Percentiles rank a stretch among this genome's conserved stretches.
Evolutionary conservation across 2,797 vertebrate genomes (phyloP).

Genomic region (Rhincodon typus): DNA sequence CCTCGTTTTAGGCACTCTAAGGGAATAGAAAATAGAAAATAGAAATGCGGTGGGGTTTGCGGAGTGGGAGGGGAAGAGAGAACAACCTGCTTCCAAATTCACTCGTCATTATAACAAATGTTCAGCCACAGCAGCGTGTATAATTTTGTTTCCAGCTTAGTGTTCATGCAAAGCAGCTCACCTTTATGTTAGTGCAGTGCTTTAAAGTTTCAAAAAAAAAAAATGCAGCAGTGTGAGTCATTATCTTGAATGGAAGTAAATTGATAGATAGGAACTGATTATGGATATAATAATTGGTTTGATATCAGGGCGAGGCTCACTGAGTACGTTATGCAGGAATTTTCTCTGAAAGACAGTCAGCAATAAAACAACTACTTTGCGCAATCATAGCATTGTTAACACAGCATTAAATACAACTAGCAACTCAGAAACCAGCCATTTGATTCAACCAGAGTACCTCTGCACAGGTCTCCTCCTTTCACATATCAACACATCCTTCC

Average conservation of each 20-base stretch:
- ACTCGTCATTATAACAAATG: neutral
- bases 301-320: neutral
- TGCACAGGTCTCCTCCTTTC: neutral
- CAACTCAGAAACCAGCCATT: neutral
- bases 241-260: neutral
- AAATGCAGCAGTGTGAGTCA: neutral
- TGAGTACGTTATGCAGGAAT: neutral
- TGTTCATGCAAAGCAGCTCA: neutral
- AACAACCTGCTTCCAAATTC: neutral
- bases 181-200: neutral
- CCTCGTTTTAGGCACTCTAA: neutral
- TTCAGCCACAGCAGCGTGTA: neutral
- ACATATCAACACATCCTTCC: neutral
- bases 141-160: neutral
- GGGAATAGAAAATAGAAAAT: neutral
- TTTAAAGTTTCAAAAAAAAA: neutral
- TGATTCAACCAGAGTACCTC: no score
- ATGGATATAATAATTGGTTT: neutral
- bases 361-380: neutral
- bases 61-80: no score
- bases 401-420: neutral
- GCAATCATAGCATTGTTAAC: neutral
- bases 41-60: neutral
- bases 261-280: neutral
- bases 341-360: neutral